Evolutionary conservation across 2,113 vertebrate genomes (phyloP).

Genomic region (Rallus limicola): DNA sequence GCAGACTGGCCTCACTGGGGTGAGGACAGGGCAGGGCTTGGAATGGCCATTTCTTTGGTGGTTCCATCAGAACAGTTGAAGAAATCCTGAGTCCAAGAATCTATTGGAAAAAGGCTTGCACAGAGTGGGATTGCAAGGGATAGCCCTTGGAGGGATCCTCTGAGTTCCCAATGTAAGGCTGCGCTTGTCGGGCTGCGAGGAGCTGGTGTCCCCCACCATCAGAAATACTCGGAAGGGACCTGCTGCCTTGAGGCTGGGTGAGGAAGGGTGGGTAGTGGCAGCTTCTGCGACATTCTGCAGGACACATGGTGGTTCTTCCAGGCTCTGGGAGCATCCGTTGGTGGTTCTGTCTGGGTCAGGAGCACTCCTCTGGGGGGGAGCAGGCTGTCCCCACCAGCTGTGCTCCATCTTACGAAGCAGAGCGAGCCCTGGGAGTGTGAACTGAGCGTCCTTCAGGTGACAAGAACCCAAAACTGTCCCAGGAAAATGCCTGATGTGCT

Average conservation of each 20-base stretch:
- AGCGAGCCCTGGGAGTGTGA: not conserved
- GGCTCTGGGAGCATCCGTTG: too few relatives aligned
- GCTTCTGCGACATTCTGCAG: fast-evolving
- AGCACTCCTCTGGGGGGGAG: fast-evolving
- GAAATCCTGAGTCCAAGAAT: not conserved
- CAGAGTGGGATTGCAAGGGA: not conserved
- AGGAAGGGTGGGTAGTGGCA: not conserved
- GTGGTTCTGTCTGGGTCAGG: fast-evolving
- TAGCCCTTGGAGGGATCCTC: not conserved
- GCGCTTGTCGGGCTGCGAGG: not conserved
- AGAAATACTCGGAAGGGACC: fast-evolving
- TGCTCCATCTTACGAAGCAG: not conserved
- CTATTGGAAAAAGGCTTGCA: not conserved
- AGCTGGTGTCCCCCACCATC: not conserved
- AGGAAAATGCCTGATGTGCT: not conserved
- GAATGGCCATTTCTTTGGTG: not conserved
- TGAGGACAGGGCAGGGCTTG: not conserved
- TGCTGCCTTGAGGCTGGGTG: not conserved
- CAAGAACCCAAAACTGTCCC: not conserved
- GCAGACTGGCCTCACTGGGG: not conserved
- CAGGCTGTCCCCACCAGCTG: not conserved
- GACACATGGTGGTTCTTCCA: not conserved
- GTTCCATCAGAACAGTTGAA: too few relatives aligned
- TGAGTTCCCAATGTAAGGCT: not conserved
- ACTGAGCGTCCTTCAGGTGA: not conserved